A percentile compares a stretch with the other conserved stretches of the same genome.
phyloP scores from a whole-genome alignment of 2,113 vertebrate genomes.

The Dicerorhinus sumatrensis region DNA sequence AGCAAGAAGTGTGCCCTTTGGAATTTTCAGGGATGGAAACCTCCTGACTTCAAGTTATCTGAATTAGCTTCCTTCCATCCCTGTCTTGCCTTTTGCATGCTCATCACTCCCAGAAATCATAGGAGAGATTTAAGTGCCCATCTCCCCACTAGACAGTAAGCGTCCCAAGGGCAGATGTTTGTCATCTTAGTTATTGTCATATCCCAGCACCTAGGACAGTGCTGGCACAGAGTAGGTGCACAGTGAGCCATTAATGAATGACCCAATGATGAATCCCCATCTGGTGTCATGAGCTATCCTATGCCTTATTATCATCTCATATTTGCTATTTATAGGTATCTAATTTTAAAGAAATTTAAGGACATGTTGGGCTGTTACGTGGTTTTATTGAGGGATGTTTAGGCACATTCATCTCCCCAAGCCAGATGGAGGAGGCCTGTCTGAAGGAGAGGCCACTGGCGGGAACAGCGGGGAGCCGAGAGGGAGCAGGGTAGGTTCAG shows the following conservation, averaged over 20 bases:
- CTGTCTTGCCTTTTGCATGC: rapidly evolving
- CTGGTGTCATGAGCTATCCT: neutral
- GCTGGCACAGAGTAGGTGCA: too few species aligned
- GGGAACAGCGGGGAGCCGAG: neutral
- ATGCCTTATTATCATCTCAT: neutral
- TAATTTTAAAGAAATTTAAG: neutral
- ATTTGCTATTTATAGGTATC: neutral
- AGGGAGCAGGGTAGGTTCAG: neutral
- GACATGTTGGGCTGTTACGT: neutral
- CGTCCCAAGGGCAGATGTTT: neutral
- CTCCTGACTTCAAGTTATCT: neutral
- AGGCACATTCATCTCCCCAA: neutral
- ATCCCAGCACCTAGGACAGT: neutral
- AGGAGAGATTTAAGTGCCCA: neutral
- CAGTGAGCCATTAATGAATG: neutral
- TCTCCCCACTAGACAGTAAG: neutral
- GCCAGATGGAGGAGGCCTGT: neutral
- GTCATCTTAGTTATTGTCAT: neutral
- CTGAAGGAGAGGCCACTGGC: neutral
- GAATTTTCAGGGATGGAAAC: neutral
- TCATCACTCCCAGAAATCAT: neutral
- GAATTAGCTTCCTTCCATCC: neutral
- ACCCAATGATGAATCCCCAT: too few species aligned
- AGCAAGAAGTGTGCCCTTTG: neutral
- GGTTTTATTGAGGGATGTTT: neutral